Percentiles rank a stretch among this genome's conserved stretches.
These are phyloP conservation scores for Zaprionus vittiger DNA, from an alignment of 1,140 invertebrate species.

Conservation along the genomic window DNA sequence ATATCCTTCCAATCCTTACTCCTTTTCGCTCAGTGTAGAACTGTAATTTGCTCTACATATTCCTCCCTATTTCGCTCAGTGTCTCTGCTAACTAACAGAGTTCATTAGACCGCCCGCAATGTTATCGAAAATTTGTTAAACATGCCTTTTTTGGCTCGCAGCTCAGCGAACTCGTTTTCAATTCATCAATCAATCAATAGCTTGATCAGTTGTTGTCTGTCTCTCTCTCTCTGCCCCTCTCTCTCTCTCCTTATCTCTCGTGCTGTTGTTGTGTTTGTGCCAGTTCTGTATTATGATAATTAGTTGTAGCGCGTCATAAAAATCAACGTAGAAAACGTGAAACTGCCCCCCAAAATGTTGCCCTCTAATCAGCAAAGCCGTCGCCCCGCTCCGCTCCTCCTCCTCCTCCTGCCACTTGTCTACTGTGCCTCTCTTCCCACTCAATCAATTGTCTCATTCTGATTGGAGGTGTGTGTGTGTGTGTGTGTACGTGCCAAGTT, in stretches of 20 bases:
- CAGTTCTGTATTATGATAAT: conserved; percentile 69
- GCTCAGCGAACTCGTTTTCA: conserved; percentile 23
- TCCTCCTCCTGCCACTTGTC: no score
- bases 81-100: conserved; percentile 44
- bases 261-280: conserved; percentile 12
- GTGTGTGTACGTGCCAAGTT: conserved; percentile 39
- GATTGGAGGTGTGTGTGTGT: conserved; percentile 14
- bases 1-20: not conserved
- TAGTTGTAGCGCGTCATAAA: conserved; percentile 55
- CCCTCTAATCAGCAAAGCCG: conserved; percentile 50
- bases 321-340: conserved; percentile 60
- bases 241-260: no score
- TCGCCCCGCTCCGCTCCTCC: not conserved
- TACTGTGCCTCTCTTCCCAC: not conserved
- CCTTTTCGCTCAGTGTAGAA: conserved; percentile 6
- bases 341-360: conserved; percentile 7
- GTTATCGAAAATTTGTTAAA: conserved; percentile 47
- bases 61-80: not conserved
- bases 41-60: not conserved
- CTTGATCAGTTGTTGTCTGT: conserved; percentile 1
- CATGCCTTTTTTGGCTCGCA: conserved; percentile 16
- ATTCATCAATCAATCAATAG: conserved; percentile 53
- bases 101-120: conserved; percentile 59
- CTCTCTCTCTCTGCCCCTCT: no score
- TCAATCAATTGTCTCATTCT: conserved; percentile 13